phyloP scores from a whole-genome alignment of 1,140 invertebrate species.

The Drosophila asahinai region DNA sequence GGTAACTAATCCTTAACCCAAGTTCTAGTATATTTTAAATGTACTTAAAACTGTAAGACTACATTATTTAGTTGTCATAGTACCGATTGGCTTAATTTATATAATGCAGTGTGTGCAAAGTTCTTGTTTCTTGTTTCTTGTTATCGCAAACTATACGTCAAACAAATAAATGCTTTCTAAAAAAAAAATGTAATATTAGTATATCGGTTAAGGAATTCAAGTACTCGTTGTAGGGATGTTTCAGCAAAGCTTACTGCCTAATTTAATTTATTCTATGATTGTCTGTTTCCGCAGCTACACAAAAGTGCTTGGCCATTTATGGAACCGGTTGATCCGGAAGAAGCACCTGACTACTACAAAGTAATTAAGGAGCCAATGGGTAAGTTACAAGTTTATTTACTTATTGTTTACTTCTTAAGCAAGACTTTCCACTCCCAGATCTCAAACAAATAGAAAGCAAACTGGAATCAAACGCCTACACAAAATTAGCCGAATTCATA shows the following conservation, averaged over 20 bases:
- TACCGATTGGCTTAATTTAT: no score
- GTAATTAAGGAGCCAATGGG: slow-evolving; percentile 99
- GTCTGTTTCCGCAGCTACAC: slow-evolving; percentile 87
- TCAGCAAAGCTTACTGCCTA: background rate
- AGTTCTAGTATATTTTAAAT: no score
- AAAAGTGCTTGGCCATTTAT: slow-evolving; percentile 99
- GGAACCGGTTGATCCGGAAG: slow-evolving; percentile 97
- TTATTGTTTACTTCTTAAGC: background rate
- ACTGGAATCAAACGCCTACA: slow-evolving; percentile 93
- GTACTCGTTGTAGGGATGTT: no score
- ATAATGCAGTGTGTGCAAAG: no score
- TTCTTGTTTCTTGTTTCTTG: no score
- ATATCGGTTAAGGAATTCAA: no score
- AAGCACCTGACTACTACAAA: slow-evolving; percentile 98
- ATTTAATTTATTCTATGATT: background rate
- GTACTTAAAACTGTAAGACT: no score
- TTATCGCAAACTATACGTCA: no score
- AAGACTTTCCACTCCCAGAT: slow-evolving; percentile 88
- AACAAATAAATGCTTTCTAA: no score
- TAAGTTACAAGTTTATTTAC: slow-evolving; percentile 85
- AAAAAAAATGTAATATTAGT: no score
- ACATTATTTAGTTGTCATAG: no score
- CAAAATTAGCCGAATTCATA: slow-evolving; percentile 96
- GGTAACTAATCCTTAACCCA: no score
- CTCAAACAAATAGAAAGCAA: slow-evolving; percentile 96